These are phyloP conservation scores for Coecobrya sp. DNA, from an alignment of 2,888 invertebrate genomes.

Conservation along the genomic window DNA sequence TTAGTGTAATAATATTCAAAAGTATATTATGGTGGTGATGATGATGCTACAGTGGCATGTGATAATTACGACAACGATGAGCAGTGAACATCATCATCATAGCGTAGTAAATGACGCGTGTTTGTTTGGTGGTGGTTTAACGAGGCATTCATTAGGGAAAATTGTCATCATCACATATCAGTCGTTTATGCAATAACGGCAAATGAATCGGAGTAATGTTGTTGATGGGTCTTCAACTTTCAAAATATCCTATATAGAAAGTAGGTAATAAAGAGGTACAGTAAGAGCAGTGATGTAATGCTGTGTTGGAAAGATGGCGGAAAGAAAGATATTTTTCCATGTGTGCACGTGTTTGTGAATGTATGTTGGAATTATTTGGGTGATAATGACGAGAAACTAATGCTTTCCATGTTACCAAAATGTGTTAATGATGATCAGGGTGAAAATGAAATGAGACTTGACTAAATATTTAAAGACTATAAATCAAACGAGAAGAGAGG, in stretches of 20 bases:
- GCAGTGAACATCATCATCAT: not conserved
- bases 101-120: constrained; percentile 68
- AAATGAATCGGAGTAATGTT: constrained; percentile 35
- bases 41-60: not conserved
- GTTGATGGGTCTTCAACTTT: constrained; percentile 2
- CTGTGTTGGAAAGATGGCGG: not conserved
- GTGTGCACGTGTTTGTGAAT: constrained; percentile 15
- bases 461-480: constrained; percentile 41
- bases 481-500: constrained; percentile 28
- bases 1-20: constrained; percentile 42
- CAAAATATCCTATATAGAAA: not conserved
- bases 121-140: constrained; percentile 59
- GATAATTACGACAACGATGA: constrained; percentile 71
- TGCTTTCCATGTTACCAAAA: constrained; percentile 41
- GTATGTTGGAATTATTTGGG: not conserved
- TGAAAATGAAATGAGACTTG: constrained; percentile 44
- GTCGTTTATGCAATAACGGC: constrained; percentile 39
- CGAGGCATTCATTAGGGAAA: constrained; percentile 70
- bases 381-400: constrained; percentile 67
- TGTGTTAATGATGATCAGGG: constrained; percentile 10
- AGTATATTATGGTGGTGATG: not conserved
- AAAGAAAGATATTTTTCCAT: not conserved
- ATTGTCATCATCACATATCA: constrained; percentile 22
- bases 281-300: not conserved
- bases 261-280: not conserved